phyloP scores from a whole-genome alignment of 2,113 vertebrate genomes.

The Platichthys stellatus region DNA sequence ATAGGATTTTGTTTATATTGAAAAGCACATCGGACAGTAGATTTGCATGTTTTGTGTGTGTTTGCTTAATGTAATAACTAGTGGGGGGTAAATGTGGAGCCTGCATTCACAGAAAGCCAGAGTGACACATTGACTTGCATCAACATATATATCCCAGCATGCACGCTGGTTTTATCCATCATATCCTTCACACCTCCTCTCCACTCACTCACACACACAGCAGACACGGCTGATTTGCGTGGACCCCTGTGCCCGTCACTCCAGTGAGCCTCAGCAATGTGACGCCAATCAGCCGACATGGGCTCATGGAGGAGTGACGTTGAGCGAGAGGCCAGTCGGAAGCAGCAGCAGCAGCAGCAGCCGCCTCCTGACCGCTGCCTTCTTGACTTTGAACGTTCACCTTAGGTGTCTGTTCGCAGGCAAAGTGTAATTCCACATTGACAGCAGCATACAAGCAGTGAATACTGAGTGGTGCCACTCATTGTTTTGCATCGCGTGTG shows the following conservation, averaged over 20 bases:
- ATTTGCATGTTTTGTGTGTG: neutral
- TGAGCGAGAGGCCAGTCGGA: conserved; percentile 22
- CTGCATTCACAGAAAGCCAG: conserved; percentile 13
- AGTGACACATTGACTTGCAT: conserved; percentile 24
- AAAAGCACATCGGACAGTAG: neutral
- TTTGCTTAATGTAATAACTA: neutral
- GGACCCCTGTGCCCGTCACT: conserved; percentile 20
- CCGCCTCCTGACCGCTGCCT: conserved; percentile 31
- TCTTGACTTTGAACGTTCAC: conserved; percentile 54
- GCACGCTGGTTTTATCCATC: conserved; percentile 39
- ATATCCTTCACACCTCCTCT: conserved; percentile 1
- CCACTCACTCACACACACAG: conserved; percentile 10
- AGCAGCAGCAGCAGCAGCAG: neutral
- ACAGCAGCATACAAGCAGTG: conserved; percentile 30
- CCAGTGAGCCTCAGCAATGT: conserved; percentile 9
- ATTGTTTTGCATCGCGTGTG: conserved; percentile 24
- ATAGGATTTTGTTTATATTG: too few species aligned
- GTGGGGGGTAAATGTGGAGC: conserved; percentile 39
- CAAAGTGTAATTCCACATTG: conserved; percentile 47
- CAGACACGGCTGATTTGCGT: conserved; percentile 23
- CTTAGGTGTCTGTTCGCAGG: conserved; percentile 39
- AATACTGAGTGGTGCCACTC: conserved; percentile 50
- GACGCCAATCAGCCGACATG: conserved; percentile 27
- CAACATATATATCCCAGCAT: conserved; percentile 53
- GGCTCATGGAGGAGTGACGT: conserved; percentile 27